Conservation (phyloP, 2,113 vertebrate genomes). For the Archocentrus centrarchus region DNA sequence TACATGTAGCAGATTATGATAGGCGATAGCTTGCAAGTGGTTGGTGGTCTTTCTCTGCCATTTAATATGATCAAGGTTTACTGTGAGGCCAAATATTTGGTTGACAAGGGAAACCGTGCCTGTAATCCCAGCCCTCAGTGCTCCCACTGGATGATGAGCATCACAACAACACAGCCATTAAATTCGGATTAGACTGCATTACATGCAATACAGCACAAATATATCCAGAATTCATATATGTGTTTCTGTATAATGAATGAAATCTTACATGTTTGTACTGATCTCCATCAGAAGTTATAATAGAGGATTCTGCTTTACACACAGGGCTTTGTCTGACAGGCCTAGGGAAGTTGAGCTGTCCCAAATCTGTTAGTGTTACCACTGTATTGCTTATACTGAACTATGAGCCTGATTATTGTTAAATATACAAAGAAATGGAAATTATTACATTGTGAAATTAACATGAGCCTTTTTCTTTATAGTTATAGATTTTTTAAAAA, state of each 20-base stretch:
- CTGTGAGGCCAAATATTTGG: conserved; percentile 6
- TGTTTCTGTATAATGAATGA: background rate
- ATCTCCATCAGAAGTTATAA: background rate
- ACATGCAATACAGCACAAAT: background rate
- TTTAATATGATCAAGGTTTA: conserved; percentile 21
- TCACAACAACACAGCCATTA: background rate
- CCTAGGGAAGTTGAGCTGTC: background rate
- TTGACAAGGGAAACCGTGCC: conserved; percentile 39
- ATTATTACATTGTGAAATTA: background rate
- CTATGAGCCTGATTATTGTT: background rate
- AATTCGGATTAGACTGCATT: background rate
- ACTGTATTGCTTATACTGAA: background rate
- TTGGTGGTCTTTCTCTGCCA: conserved; percentile 54
- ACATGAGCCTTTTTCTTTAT: background rate
- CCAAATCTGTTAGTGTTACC: background rate
- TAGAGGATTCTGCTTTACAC: background rate
- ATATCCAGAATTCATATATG: background rate
- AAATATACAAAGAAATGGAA: background rate
- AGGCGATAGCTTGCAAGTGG: background rate
- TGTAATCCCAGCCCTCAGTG: conserved; percentile 12
- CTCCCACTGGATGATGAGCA: background rate
- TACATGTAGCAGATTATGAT: background rate
- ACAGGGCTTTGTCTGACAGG: background rate
- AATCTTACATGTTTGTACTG: background rate
- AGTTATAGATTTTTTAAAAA: background rate